Evolutionary conservation across 2,113 vertebrate genomes (phyloP), one percentile per base, ranked within the genome.

Genomic region (Ellobius talpinus): DNA sequence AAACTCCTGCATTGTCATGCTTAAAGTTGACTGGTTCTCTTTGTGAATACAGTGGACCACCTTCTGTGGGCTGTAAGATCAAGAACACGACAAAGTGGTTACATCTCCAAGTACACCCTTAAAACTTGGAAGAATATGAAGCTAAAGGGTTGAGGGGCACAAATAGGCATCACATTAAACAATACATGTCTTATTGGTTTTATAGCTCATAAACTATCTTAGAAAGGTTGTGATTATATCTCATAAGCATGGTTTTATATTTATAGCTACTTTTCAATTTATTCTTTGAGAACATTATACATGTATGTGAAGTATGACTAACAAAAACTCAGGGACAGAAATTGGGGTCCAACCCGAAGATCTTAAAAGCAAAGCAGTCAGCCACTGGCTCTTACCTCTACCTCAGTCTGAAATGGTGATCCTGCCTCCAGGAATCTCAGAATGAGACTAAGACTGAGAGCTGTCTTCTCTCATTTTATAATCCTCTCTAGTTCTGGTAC

Each of bases 41-140:
- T 70, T 87, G 92, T 78, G 95, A 82, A 65, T 95, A 70, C 65
- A 95, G 89, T 3, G 81, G 76, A n/a, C 68, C 73, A 70, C 14
- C 90, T 94, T 36, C 96, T 95, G 63, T 91, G 92, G 96, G 93
- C 98, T 98, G 58, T 23, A 85, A 91, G 79, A 93, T 31, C 68
- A 50, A 90, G n/a, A 92, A 82, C 63, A 39, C 50, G 81, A 79
- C 21, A 58, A 33, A 89, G 26, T 14, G 24, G 7, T 78, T 82
- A 26, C 10, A 73, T 72, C 31, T 87, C 92, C 61, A 92, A 87
- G 55, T 16, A 50, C 19, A 47, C 81, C 52, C 16, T 82, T 58
- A 95, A 84, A 93, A 55, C 7, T 78, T 19, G 50, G 17, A 61
- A 94, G 66, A 70, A 78, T 52, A 23, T 26, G 63, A 96, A 95